A percentile compares a stretch with the other conserved stretches of the same genome.
Conservation (phyloP, 2,888 invertebrate genomes). For the Caenorhabditis sp. region DNA sequence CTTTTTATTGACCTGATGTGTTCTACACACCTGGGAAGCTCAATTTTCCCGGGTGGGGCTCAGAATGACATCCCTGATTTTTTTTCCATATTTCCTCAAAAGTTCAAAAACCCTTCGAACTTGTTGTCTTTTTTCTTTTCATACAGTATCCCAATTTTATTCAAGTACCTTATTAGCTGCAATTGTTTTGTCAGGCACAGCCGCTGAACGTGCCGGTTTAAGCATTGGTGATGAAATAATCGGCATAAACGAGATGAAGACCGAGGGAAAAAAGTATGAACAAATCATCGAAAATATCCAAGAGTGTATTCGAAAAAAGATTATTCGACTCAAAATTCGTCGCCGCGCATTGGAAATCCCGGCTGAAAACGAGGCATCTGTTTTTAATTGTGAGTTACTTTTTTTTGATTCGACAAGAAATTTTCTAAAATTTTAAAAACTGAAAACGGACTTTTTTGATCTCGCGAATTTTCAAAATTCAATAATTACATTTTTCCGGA, state of each 20-base stretch:
- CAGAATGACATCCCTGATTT: no score
- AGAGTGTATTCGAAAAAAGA: slow-evolving; percentile 94
- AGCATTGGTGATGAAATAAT: slow-evolving; percentile 96
- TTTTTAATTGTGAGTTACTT: slow-evolving; percentile 29
- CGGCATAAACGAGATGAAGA: slow-evolving; percentile 90
- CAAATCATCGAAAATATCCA: slow-evolving; percentile 94
- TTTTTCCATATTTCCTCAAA: no score
- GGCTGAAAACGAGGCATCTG: slow-evolving; percentile 35
- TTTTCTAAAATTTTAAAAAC: background rate
- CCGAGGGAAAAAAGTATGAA: slow-evolving; percentile 88
- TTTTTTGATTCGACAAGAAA: background rate
- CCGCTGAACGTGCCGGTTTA: slow-evolving; percentile 88
- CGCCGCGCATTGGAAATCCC: slow-evolving; percentile 75
- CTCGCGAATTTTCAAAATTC: no score
- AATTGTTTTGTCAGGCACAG: slow-evolving; percentile 79
- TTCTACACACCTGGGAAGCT: no score
- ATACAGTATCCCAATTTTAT: background rate
- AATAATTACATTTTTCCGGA: no score
- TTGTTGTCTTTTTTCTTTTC: no score
- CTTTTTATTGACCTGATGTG: no score
- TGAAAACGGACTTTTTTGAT: no score
- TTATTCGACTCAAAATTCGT: slow-evolving; percentile 91
- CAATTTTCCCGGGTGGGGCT: no score
- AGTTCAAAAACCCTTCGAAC: no score
- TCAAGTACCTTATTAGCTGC: background rate